These are phyloP conservation scores for Halichondria panicea DNA, from an alignment of 37 sponge, comb jelly and placozoan genomes.

Conservation along the genomic window DNA sequence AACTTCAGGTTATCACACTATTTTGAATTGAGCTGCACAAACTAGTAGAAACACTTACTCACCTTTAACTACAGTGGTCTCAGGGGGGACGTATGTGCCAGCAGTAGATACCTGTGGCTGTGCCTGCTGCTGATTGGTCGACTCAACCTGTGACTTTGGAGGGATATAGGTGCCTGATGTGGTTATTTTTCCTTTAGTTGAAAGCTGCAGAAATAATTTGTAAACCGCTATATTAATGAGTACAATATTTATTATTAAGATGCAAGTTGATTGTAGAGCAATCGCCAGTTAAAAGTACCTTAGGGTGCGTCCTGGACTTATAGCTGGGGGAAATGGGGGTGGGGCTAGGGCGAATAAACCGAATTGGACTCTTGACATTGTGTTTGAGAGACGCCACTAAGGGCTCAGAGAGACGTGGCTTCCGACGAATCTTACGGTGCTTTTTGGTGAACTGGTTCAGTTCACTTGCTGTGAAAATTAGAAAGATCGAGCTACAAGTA, in stretches of 20 bases:
- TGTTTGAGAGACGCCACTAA: conserved; percentile 29
- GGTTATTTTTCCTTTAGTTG: conserved; percentile 2
- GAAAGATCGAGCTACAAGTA: no score
- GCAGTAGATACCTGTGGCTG: conserved; percentile 23
- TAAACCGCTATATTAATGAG: no score
- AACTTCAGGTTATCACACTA: no score
- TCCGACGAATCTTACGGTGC: conserved; percentile 4
- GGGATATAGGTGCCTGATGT: conserved; percentile 40
- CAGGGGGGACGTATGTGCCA: conserved; percentile 22
- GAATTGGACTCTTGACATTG: conserved; percentile 34
- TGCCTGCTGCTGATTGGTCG: background rate
- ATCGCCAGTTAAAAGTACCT: conserved; percentile 5
- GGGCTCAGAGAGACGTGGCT: conserved; percentile 39
- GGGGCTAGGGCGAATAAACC: conserved; percentile 41
- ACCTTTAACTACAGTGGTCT: background rate
- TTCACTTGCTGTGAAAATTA: conserved; percentile 6
- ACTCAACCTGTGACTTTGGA: conserved; percentile 14
- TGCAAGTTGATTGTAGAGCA: background rate
- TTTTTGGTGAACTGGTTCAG: conserved; percentile 16
- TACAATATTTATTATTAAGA: no score
- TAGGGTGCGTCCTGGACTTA: conserved; percentile 32
- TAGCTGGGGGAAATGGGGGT: conserved; percentile 70
- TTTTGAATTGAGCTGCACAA: no score
- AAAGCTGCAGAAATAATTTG: background rate
- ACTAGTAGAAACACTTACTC: no score